Base-by-base conservation (phyloP, 2,888 invertebrate genomes). In the Drosophila glabriapex region DNA sequence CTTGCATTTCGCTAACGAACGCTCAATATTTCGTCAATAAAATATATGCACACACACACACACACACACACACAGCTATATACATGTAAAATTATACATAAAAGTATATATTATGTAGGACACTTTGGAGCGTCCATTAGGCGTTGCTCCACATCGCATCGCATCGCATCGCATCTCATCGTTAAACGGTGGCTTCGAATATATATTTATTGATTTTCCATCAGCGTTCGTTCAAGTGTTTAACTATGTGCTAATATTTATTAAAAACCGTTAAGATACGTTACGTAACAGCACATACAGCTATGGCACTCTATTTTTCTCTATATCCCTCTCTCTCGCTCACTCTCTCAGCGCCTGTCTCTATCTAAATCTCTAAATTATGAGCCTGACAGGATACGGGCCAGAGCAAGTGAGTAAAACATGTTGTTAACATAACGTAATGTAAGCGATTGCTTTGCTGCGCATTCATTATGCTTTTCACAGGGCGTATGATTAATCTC, bases 221-320 rank as follows among this genome's bases (percentile, higher is more conserved):
- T 87, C 87, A 87, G 87, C 62, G 76, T 66, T 73, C 91, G 77
- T 73, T 86, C 75, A 86, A 82, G 89, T 89, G 87, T 73, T 87
- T 90, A 86, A 89, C 89, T 82, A 83, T 83, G 89, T 90, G 91
- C 87, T 87, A 89, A 87, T 89, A 89, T 90, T 83, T 87, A 87
- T 89, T 90, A 83, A 90, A 86, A 84, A 68, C 68, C 77, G 60
- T 80, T 64, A 81, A 52, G 64, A 66, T 62, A 75, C 75, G 66
- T 84, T 74, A 81, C 78, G 77, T 85, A 85, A 87, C 63, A 68
- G 54, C 69, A 73, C 71, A 72, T 76, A 76, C 22, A 55, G 25
- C 55, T 22, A 16, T 35, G 16, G 22, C 33, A 16, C 22, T 22
- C n/a, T n/a, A n/a, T n/a, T n/a, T n/a, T n/a, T n/a, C 52, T n/a